A percentile compares a stretch with the other conserved stretches of the same genome.
phyloP scores from a whole-genome alignment of 1,140 invertebrate genomes.

The Mactra quadrangularis region DNA sequence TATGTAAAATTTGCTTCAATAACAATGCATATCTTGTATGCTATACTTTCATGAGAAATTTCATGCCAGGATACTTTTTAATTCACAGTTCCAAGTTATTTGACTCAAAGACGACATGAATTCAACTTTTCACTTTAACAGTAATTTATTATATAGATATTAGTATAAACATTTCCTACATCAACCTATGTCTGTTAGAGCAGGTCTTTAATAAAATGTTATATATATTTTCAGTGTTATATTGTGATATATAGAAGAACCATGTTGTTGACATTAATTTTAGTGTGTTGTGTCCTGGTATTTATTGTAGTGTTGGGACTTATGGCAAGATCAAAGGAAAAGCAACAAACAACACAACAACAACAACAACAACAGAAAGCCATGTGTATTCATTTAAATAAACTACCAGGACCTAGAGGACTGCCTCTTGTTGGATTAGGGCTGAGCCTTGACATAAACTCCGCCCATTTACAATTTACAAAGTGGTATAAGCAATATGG shows the following conservation, averaged over 20 bases:
- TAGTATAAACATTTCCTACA: no score
- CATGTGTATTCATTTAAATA: neutral
- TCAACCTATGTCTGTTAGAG: no score
- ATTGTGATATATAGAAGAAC: neutral
- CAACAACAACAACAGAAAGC: neutral
- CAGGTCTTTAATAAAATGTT: no score
- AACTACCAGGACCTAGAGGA: conserved; percentile 51
- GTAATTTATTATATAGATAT: no score
- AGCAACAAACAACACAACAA: neutral
- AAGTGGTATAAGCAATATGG: conserved; percentile 50
- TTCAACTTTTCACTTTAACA: no score
- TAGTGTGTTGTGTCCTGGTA: neutral
- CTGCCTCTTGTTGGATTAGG: conserved; percentile 50
- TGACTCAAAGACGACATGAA: no score
- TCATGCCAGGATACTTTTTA: no score
- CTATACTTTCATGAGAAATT: no score
- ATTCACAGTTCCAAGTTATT: no score
- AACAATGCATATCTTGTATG: no score
- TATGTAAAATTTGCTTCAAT: no score
- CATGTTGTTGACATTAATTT: conserved; percentile 9
- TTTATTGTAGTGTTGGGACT: neutral
- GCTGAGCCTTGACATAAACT: conserved; percentile 27
- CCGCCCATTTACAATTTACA: conserved; percentile 44
- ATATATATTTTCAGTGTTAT: no score
- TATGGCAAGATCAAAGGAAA: conserved; percentile 8